A percentile compares a stretch with the other conserved stretches of the same genome.
phyloP scores from a whole-genome alignment of 2,113 vertebrate genomes.

The Oncorhynchus gorbuscha region DNA sequence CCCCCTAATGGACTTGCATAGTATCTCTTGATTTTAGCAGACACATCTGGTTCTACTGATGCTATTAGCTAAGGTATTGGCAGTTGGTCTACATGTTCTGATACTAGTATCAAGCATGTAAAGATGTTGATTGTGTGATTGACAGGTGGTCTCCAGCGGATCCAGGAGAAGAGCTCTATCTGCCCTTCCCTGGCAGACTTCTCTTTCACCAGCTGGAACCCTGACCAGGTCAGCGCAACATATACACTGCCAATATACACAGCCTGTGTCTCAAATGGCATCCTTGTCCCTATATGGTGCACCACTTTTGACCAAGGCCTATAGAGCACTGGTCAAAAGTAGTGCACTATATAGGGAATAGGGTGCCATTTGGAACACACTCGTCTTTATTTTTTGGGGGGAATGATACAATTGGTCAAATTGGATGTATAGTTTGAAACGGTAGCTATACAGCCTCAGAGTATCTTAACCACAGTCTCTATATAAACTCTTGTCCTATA shows the following conservation, averaged over 20 bases:
- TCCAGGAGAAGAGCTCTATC: constrained; percentile 77
- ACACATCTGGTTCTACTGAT: background rate
- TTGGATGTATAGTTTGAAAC: background rate
- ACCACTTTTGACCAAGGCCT: background rate
- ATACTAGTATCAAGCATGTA: background rate
- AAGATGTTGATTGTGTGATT: constrained; percentile 21
- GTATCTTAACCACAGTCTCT: background rate
- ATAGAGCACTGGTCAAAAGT: background rate
- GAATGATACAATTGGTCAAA: background rate
- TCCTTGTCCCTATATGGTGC: background rate
- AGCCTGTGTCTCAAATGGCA: background rate
- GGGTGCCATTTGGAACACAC: too few species aligned
- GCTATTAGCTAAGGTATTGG: too few species aligned
- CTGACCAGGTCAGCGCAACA: constrained; percentile 78
- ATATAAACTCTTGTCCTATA: background rate
- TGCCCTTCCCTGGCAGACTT: constrained; percentile 89
- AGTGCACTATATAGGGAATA: background rate
- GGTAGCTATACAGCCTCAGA: background rate
- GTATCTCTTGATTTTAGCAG: background rate
- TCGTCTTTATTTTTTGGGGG: background rate
- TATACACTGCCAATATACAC: background rate
- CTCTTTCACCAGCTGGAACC: constrained; percentile 84
- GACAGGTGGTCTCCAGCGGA: constrained; percentile 74
- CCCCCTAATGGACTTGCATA: background rate
- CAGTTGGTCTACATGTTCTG: too few species aligned